Conservation (phyloP, 2,113 vertebrate genomes). For the Ophthalmolycus amberensis region DNA sequence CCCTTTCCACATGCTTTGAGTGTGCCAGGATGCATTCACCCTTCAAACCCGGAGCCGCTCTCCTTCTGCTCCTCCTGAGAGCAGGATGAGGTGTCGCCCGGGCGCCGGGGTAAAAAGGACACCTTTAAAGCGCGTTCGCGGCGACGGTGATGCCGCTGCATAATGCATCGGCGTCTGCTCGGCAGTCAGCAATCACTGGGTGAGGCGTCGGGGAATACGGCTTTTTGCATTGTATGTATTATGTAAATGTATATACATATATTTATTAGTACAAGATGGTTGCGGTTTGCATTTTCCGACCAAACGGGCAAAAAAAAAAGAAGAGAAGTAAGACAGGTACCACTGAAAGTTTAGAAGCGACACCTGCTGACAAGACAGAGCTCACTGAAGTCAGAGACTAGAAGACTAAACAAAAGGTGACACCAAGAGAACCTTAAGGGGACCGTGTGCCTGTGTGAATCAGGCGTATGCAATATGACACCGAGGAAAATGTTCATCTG, state of each 20-base stretch:
- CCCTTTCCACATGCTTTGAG: slow-evolving; percentile 49
- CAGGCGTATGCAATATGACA: neutral
- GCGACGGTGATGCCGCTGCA: slow-evolving; percentile 57
- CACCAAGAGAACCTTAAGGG: neutral
- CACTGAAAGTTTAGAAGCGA: slow-evolving; percentile 7
- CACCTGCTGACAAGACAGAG: slow-evolving; percentile 39
- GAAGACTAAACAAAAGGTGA: neutral
- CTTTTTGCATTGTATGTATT: slow-evolving; percentile 68
- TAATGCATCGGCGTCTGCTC: slow-evolving; percentile 68
- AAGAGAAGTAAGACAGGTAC: slow-evolving; percentile 15
- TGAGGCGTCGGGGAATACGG: slow-evolving; percentile 57
- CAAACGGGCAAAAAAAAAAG: neutral
- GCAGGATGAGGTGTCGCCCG: slow-evolving; percentile 28
- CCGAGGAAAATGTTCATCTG: neutral
- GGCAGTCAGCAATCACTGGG: slow-evolving; percentile 60
- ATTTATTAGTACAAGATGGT: slow-evolving; percentile 64
- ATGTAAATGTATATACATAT: slow-evolving; percentile 70
- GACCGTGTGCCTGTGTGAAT: neutral
- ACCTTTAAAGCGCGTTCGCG: slow-evolving; percentile 45
- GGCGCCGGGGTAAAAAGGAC: slow-evolving; percentile 62
- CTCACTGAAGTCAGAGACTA: slow-evolving; percentile 3
- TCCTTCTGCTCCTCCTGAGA: slow-evolving; percentile 21
- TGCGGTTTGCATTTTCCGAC: slow-evolving; percentile 44
- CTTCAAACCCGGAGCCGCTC: slow-evolving; percentile 40
- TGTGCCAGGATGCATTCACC: slow-evolving; percentile 37